These are phyloP conservation scores for Cebus imitator DNA, from an alignment of 2,113 vertebrate species.

Conservation along the genomic window DNA sequence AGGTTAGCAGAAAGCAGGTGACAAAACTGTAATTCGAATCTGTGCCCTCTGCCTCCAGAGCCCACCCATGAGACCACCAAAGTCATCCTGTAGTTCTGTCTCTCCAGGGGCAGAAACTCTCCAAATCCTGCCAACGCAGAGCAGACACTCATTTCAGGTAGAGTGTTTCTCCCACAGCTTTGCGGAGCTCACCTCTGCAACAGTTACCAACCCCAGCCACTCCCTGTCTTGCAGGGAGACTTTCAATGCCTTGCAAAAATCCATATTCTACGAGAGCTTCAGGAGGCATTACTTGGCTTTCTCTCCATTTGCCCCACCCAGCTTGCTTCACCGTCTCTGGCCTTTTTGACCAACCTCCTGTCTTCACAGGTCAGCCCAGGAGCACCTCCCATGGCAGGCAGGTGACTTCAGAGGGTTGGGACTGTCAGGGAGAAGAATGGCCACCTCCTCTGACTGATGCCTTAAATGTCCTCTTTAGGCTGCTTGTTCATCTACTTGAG, in stretches of 20 bases:
- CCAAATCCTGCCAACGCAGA: too few species aligned
- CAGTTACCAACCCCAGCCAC: neutral
- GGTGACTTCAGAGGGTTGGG: neutral
- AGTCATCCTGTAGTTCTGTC: too few species aligned
- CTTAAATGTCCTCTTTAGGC: neutral
- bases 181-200: neutral
- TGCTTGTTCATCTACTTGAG: neutral
- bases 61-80: accelerated
- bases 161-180: accelerated
- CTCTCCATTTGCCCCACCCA: neutral
- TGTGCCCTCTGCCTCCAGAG: neutral
- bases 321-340: neutral
- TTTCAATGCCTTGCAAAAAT: neutral
- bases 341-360: neutral
- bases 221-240: neutral
- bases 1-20: neutral
- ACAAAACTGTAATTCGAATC: neutral
- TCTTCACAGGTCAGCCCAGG: neutral
- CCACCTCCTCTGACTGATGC: neutral
- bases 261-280: neutral
- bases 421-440: neutral
- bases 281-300: neutral
- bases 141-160: accelerated
- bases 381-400: neutral
- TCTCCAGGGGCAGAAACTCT: too few species aligned